Conservation (phyloP, 1,140 invertebrate species). For the Zaprionus taronus region DNA sequence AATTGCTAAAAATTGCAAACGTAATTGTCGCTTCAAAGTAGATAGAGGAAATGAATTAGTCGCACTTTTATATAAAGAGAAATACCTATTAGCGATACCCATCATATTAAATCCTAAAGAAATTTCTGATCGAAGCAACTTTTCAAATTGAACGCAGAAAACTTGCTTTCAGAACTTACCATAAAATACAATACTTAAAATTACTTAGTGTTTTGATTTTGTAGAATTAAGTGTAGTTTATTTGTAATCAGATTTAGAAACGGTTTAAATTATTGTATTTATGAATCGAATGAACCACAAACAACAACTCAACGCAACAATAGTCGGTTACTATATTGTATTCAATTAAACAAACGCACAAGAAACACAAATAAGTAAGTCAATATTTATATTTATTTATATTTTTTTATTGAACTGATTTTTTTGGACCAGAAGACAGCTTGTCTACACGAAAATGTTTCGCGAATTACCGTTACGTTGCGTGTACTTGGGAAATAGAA, state of each 20-base stretch:
- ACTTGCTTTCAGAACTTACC: slow-evolving; percentile 71
- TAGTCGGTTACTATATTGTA: slow-evolving; percentile 47
- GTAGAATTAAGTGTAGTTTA: slow-evolving; percentile 42
- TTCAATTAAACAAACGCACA: slow-evolving; percentile 43
- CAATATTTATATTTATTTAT: slow-evolving; percentile 23
- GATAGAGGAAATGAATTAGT: slow-evolving; percentile 51
- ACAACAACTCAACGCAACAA: slow-evolving; percentile 60
- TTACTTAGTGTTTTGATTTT: slow-evolving; percentile 64
- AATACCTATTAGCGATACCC: slow-evolving; percentile 71
- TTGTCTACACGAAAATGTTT: slow-evolving; percentile 24
- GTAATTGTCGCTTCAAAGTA: slow-evolving; percentile 58
- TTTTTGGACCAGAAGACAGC: slow-evolving; percentile 35
- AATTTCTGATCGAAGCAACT: slow-evolving; percentile 57
- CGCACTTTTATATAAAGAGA: slow-evolving; percentile 27
- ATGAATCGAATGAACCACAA: slow-evolving; percentile 67
- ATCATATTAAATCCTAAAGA: slow-evolving; percentile 55
- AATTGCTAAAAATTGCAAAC: slow-evolving; percentile 82
- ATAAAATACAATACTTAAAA: slow-evolving; percentile 74
- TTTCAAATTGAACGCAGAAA: slow-evolving; percentile 69
- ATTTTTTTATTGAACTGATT: slow-evolving; percentile 4
- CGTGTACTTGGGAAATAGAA: slow-evolving; percentile 69
- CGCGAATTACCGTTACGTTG: slow-evolving; percentile 35
- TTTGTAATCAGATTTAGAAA: slow-evolving; percentile 35
- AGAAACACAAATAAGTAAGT: slow-evolving; percentile 47
- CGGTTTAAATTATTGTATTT: slow-evolving; percentile 39